Conservation (phyloP, 2,888 invertebrate genomes). For the Chorisops tibialis region DNA sequence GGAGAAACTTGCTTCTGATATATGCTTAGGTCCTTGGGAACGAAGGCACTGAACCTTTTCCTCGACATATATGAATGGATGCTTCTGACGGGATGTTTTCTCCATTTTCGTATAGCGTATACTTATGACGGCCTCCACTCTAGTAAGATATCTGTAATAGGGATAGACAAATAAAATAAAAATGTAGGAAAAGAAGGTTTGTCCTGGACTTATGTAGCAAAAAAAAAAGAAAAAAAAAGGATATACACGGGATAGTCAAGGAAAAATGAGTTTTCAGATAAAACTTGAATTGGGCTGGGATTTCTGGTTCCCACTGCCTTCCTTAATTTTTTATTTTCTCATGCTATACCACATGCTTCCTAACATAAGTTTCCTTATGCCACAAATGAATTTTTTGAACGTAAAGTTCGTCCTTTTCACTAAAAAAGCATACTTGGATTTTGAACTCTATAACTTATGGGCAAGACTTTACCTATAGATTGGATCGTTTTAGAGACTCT, state of each 20-base stretch:
- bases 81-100: not conserved
- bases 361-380: too few species aligned
- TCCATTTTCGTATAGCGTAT: not conserved
- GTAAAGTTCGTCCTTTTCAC: too few species aligned
- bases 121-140: not conserved
- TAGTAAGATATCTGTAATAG: not conserved
- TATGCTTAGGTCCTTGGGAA: not conserved
- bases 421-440: too few species aligned
- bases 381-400: too few species aligned
- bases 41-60: not conserved
- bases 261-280: conserved; percentile 25
- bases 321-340: not conserved
- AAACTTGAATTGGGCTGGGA: conserved; percentile 24
- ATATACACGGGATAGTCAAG: conserved; percentile 2
- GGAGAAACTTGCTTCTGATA: not conserved
- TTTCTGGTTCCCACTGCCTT: conserved; percentile 1
- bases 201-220: not conserved
- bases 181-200: not conserved
- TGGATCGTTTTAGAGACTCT: too few species aligned
- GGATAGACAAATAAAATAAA: not conserved
- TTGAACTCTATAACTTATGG: too few species aligned
- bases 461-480: too few species aligned
- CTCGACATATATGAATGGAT: conserved; percentile 4
- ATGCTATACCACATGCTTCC: not conserved
- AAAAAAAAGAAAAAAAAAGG: not conserved